phyloP scores from a whole-genome alignment of 2,113 vertebrate genomes.

The Phalacrocorax pelagicus region DNA sequence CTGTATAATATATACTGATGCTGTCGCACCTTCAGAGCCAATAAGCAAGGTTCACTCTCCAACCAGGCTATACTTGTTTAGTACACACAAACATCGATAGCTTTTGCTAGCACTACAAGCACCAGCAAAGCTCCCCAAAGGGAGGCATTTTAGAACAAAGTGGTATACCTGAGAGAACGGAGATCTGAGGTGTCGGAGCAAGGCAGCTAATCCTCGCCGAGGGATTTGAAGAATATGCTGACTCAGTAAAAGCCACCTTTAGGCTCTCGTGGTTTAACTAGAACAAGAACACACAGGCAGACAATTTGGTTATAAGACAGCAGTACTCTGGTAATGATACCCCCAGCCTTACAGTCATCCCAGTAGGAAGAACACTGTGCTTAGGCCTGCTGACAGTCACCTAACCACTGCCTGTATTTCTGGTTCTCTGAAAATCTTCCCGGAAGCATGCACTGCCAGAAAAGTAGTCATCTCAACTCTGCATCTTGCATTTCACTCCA shows the following conservation, averaged over 20 bases:
- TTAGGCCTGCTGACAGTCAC: not conserved
- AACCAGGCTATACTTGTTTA: not conserved
- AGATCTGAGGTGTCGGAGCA: conserved; percentile 38
- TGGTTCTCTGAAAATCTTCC: not conserved
- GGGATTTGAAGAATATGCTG: not conserved
- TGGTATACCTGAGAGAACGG: conserved; percentile 56
- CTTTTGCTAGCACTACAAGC: not conserved
- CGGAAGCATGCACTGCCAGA: not conserved
- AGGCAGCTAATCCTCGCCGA: conserved; percentile 44
- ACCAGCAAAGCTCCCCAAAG: not conserved
- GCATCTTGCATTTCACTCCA: not conserved
- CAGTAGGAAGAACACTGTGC: not conserved
- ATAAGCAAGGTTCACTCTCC: not conserved
- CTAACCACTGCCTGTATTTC: not conserved
- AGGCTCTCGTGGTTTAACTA: conserved; percentile 17
- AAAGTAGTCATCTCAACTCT: not conserved
- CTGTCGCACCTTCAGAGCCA: not conserved
- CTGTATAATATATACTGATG: accelerated
- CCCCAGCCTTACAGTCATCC: not conserved
- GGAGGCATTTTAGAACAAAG: not conserved
- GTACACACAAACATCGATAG: not conserved
- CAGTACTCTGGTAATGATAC: not conserved
- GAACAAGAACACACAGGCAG: not conserved
- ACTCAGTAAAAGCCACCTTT: not conserved
- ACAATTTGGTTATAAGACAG: not conserved